Base-by-base conservation (phyloP, 2,888 invertebrate species). In the Mesorhabditis spiculigera region DNA sequence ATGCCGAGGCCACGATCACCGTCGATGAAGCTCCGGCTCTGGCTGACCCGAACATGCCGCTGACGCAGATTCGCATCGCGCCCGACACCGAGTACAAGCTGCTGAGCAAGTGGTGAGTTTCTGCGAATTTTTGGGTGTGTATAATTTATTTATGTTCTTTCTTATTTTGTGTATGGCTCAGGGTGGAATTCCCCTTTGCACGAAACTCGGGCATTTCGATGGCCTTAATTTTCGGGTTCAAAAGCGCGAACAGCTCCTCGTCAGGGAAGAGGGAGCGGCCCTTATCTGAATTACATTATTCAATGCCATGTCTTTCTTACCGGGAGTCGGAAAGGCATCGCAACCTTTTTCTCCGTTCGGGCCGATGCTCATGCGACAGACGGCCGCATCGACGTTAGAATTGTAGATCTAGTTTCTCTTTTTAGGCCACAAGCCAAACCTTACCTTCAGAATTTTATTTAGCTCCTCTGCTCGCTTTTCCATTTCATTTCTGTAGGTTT, bases 11-110 rank as follows among this genome's bases (percentile, higher is more conserved):
- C 4, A 71, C 67, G 4, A 45, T 81, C 2, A 64, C 42, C 5
- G 81, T 81, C 3, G 78, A 81, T 43, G 75, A 80, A 42, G n/a
- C 69, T 28, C 45, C 74, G 41, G 42, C 65, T 45, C 42, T 73
- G 63, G 50, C 16, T 43, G 43, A 61, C 45, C 66, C 78, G 62
- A 45, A 43, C 42, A 41, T 71, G 66, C 63, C 66, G 5, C 16
- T 71, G 13, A 63, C 66, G 43, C 68, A 69, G 6, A 68, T 81
- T 45, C 63, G 78, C 67, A 66, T 81, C 8, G 77, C 77, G 4
- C 78, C 80, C 3, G 75, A 75, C 64, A 74, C 78, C 1, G 45
- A 66, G 6, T 45, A 78, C 4, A 68, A 73, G n/a, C 70, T 80
- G 68, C 50, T 68, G 4, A 70, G 75, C 13, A 71, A 69, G 8